Evolutionary conservation across 1,140 invertebrate species (phyloP), one percentile per base, ranked within the genome.

Genomic region (Drosophila pruinosa): DNA sequence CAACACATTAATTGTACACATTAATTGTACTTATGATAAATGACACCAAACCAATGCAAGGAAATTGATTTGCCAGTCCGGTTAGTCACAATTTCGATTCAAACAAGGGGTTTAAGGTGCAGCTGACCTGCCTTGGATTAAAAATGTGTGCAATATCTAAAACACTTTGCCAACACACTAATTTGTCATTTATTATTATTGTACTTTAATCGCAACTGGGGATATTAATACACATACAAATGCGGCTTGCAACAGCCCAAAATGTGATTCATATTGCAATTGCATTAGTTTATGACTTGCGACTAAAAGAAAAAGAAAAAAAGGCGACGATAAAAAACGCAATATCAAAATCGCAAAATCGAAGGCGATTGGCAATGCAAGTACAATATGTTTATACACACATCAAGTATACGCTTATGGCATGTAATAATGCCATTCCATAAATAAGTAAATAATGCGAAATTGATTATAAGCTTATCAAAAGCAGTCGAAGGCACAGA

Each of bases 381-480:
- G 7, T 63, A 52, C 53, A 26, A 62, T 70, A 28, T 45, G 22
- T 41, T 41, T 26, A 47, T 4, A 45, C 47, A 31, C 14, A 22
- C 34, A 14, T 26, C 17, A 17, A 26, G 26, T 57, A 34, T 36
- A 70, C 31, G 31, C 53, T 21, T n/a, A 43, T 10, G 8, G 15
- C 17, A 15, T 59, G 19, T 36, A 45, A 48, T 50, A 59, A 38
- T 64, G 63, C 7, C 70, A 43, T 36, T 52, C 62, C 69, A 70
- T 67, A 65, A 79, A 83, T 41, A 58, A 34, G 22, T 24, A 45
- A 78, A 58, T 63, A 75, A 68, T 59, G 57, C 56, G 58, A 52
- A 75, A 83, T 83, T 83, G 75, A 80, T 79, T 76, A 72, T 81
- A 67, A 26, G 28, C 41, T 65, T 72, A 65, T 83, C 77, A 83